Evolutionary conservation across 2,888 invertebrate species (phyloP), one percentile per base, ranked within the genome.

Genomic region (Agonopterix alstromeriana): DNA sequence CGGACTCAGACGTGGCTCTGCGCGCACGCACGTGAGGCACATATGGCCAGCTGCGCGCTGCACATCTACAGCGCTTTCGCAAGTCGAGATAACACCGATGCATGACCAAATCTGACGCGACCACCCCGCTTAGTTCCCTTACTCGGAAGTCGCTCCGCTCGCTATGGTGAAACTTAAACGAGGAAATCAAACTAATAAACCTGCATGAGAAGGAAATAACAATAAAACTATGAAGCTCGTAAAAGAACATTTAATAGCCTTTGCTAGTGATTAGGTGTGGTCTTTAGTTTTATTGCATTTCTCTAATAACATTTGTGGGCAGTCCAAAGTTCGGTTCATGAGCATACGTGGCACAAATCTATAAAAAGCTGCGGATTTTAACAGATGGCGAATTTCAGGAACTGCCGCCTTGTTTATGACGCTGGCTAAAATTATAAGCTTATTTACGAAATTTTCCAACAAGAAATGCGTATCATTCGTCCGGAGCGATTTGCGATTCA

Each of bases 341-440:
- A 56, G 7, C 43, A 49, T 67, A 63, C 56, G 47, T 40, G 49
- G 50, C 43, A 67, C 65, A 67, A n/a, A n/a, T 11, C 69, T 71
- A 71, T 75, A 67, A 73, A 72, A 71, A 71, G 68, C 62, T 57
- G 54, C 61, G 63, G 67, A 65, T 71, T 70, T 67, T 70, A 72
- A 70, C 64, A 67, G 64, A 73, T 73, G 69, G 61, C 61, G 56
- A 52, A 58, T 69, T 67, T 70, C 62, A 63, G 66, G 63, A 69
- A 65, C 51, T 57, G 57, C 57, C 64, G 59, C 57, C 46, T 54
- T 62, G 61, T 56, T 56, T 53, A 53, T 52, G 49, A 58, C 58
- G 48, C 53, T 56, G 52, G 60, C 66, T 63, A 61, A 67, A 70
- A 57, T 63, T 66, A 58, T 55, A 57, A 52, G 51, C 54, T 49